Evolutionary conservation across 1,140 invertebrate genomes (phyloP), one percentile per base, ranked within the genome.

Genomic region (Bombus vancouverensis): DNA sequence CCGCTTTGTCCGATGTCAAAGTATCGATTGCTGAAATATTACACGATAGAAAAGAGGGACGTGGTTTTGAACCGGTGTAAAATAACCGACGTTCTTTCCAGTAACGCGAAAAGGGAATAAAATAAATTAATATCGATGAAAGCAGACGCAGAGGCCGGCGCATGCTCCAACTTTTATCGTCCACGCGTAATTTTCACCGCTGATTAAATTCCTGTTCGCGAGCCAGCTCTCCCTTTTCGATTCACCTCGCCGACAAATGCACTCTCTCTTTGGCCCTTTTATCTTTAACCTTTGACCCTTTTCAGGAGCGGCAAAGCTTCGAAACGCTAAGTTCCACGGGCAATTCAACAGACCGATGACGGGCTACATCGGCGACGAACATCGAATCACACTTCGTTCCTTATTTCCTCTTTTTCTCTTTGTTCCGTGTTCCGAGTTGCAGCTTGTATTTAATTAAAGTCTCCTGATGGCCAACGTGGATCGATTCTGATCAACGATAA

Each of bases 131-230:
- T 82, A 74, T 74, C 70, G 53, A 18, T 10, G n/a, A 59, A 28
- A 44, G 39, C 53, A 28, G 74, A 8, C 2, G 32, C 13, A 10
- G 18, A 44, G 12, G 13, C 25, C 37, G 53, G 47, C 34, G 53
- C 37, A 62, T 22, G 53, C n/a, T 44, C 32, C 22, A 66, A 79
- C 77, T 37, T 75, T 47, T 18, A 66, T 75, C 57, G 42, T n/a
- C 22, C 81, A n/a, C 71, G 71, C 25, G 32, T 39, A 66, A 82
- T 75, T 75, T 74, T 82, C 81, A 22, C 25, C 32, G 57, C 39
- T 77, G 74, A 83, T 83, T 57, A 78, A 83, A 78, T 82, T 75
- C 81, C 57, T 82, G 66, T 25, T 71, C 78, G 44, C 44, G 65
- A 47, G 25, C 44, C 39, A 15, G n/a, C n/a, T 22, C 25, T 37